Evolutionary conservation across 2,113 vertebrate genomes (phyloP).

Genomic region (Mesitornis unicolor): DNA sequence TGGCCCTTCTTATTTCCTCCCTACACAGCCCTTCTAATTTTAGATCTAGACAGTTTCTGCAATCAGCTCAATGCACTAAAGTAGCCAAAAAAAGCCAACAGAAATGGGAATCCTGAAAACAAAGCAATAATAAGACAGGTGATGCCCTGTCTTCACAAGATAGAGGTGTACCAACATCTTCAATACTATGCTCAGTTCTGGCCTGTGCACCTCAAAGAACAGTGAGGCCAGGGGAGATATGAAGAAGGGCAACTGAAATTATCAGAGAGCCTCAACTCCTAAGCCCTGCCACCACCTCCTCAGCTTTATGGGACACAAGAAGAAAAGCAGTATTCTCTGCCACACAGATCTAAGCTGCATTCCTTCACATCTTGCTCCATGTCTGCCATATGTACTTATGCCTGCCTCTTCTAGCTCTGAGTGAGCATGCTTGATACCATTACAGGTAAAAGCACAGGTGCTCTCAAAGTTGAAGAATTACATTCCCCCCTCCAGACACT

Average conservation of each 20-base stretch:
- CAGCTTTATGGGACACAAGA: background rate
- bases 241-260: background rate
- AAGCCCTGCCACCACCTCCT: background rate
- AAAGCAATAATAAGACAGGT: background rate
- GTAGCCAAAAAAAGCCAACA: background rate
- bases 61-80: background rate
- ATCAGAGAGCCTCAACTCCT: background rate
- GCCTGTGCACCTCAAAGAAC: background rate
- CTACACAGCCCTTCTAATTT: background rate
- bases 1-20: no score
- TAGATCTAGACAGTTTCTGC: background rate
- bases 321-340: background rate
- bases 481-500: no score
- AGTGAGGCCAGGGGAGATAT: accelerated
- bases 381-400: background rate
- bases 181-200: background rate
- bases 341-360: background rate
- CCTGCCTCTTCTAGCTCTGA: background rate
- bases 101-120: background rate
- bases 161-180: background rate
- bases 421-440: background rate
- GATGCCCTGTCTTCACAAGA: background rate
- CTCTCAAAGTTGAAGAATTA: background rate
- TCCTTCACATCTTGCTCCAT: background rate
- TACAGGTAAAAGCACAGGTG: no score